A percentile compares a stretch with the other conserved stretches of the same genome.
phyloP scores from a whole-genome alignment of 2,113 vertebrate species.

The Equus quagga region DNA sequence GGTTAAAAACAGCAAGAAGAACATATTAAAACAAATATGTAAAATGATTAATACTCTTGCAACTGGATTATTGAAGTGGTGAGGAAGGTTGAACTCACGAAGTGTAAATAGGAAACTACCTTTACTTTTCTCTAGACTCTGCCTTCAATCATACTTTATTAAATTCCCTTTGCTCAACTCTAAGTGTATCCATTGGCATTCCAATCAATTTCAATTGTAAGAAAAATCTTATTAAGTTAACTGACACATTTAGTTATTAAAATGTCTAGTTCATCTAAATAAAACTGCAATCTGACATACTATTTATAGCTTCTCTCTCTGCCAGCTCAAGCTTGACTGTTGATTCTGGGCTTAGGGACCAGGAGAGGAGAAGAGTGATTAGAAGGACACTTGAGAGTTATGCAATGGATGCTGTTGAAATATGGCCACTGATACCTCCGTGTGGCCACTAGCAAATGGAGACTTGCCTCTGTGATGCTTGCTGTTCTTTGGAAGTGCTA shows the following conservation, averaged over 20 bases:
- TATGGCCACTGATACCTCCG: neutral
- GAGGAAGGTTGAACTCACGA: neutral
- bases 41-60: slow-evolving; percentile 1
- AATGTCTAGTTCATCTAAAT: neutral
- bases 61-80: neutral
- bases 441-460: neutral
- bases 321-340: neutral
- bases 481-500: neutral
- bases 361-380: neutral
- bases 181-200: neutral
- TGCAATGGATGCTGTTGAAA: neutral
- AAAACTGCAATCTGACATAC: neutral
- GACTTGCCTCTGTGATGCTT: neutral
- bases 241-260: slow-evolving; percentile 10
- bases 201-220: slow-evolving; percentile 42
- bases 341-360: neutral
- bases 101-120: slow-evolving; percentile 26
- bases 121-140: neutral
- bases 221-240: slow-evolving; percentile 46
- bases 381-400: neutral
- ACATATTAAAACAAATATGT: neutral
- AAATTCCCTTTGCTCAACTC: neutral
- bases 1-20: neutral
- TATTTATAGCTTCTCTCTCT: neutral
- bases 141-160: slow-evolving; percentile 27